These are phyloP conservation scores for Taeniopygia guttata DNA, from an alignment of 2,797 vertebrate genomes.

Conservation along the genomic window DNA sequence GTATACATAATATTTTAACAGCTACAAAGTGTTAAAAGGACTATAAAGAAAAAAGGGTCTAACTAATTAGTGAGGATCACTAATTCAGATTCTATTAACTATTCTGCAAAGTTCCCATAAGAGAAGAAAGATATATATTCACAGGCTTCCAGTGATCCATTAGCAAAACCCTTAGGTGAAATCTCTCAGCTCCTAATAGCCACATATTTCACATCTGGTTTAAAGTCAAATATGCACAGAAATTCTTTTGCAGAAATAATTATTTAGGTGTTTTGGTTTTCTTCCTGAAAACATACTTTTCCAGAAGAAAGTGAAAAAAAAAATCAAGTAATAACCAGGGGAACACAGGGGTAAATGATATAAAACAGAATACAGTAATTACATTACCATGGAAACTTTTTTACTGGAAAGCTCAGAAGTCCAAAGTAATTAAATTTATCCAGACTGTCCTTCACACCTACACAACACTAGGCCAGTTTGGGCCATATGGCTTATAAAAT, in stretches of 20 bases:
- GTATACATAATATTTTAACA: background rate
- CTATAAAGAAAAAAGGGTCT: background rate
- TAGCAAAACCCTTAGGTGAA: conserved; percentile 27
- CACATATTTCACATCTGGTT: background rate
- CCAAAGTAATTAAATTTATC: conserved; percentile 34
- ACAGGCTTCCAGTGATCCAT: background rate
- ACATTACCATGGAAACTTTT: background rate
- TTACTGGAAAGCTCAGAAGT: background rate
- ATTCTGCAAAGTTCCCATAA: conserved; percentile 11
- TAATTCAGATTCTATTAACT: conserved; percentile 27
- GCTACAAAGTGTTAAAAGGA: background rate
- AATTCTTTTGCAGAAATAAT: background rate
- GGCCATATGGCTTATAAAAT: conserved; percentile 53
- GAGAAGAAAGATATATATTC: background rate
- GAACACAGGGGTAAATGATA: background rate
- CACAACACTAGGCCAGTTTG: background rate
- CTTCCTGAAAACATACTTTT: background rate
- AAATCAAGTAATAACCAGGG: background rate
- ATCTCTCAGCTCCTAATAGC: background rate
- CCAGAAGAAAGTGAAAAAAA: background rate
- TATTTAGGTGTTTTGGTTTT: background rate
- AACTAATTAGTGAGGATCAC: background rate
- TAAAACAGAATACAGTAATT: background rate
- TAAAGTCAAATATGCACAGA: background rate
- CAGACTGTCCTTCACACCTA: conserved; percentile 21